These are phyloP conservation scores for Gadus chalcogrammus DNA, from an alignment of 2,113 vertebrate species.

Conservation along the genomic window DNA sequence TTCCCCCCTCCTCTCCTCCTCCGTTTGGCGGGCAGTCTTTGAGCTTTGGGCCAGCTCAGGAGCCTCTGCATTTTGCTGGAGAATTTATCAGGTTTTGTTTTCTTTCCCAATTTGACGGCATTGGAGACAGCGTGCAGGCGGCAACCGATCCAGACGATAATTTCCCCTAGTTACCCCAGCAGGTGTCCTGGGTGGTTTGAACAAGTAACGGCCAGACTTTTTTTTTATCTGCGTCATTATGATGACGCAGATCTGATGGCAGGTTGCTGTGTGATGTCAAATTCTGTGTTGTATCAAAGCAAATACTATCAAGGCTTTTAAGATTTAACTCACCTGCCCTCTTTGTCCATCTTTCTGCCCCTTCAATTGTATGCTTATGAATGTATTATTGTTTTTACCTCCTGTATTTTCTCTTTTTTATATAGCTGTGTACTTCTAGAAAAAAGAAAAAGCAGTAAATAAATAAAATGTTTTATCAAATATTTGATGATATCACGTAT, in stretches of 20 bases:
- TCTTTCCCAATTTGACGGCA: too few relatives aligned
- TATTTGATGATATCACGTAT: conserved; percentile 12
- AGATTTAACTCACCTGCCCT: too few relatives aligned
- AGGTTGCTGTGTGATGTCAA: neutral
- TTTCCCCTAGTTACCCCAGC: conserved; percentile 58
- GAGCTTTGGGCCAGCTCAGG: conserved; percentile 33
- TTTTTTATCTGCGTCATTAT: neutral
- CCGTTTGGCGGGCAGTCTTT: conserved; percentile 49
- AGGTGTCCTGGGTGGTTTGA: conserved; percentile 42
- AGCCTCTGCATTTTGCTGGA: conserved; percentile 41
- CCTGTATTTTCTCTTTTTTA: too few relatives aligned
- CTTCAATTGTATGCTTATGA: too few relatives aligned
- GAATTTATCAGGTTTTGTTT: conserved; percentile 51
- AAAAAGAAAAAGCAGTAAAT: too few relatives aligned
- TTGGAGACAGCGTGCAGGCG: conserved; percentile 50
- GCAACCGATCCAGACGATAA: conserved; percentile 49
- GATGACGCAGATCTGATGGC: conserved; percentile 10
- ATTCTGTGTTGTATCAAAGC: conserved; percentile 14
- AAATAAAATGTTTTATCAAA: too few relatives aligned
- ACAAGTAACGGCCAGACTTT: conserved; percentile 18
- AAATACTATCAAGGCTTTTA: too few relatives aligned
- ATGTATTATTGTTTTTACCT: too few relatives aligned
- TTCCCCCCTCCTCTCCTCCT: conserved; percentile 11
- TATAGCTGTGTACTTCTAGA: too few relatives aligned
- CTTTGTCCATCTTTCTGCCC: too few relatives aligned